phyloP scores from a whole-genome alignment of 2,113 vertebrate species.

The Sinocyclocheilus grahami region DNA sequence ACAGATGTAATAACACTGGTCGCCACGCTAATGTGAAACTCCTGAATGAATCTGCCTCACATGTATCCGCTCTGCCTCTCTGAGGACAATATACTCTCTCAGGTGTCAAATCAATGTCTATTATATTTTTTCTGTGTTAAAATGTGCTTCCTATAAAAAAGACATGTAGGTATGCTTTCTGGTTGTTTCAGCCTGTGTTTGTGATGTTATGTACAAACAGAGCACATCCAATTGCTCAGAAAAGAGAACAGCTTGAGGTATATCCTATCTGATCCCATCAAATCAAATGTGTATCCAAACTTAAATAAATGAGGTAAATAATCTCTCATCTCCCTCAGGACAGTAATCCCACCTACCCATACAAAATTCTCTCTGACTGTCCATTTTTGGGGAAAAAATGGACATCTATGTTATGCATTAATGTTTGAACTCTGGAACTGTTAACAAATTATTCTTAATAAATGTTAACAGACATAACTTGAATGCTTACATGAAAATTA shows the following conservation, averaged over 20 bases:
- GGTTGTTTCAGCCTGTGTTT: background rate
- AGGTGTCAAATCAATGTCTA: slow-evolving; percentile 13
- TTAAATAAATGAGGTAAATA: slow-evolving; percentile 16
- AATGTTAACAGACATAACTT: background rate
- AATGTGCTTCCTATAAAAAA: background rate
- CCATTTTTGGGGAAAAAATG: background rate
- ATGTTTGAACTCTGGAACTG: background rate
- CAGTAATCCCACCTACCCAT: background rate
- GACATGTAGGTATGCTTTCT: background rate
- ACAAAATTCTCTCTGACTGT: background rate
- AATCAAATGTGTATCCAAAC: slow-evolving; percentile 30
- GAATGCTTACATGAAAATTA: no score
- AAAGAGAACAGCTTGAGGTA: slow-evolving; percentile 27
- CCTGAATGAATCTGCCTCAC: slow-evolving; percentile 76
- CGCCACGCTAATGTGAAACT: slow-evolving; percentile 80
- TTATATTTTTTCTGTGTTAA: slow-evolving; percentile 1
- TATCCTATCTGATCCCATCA: slow-evolving; percentile 30
- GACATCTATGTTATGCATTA: background rate
- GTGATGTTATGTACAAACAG: slow-evolving; percentile 4
- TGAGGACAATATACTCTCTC: slow-evolving; percentile 22
- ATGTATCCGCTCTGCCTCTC: slow-evolving; percentile 30
- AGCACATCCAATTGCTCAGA: slow-evolving; percentile 4
- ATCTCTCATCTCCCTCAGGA: background rate
- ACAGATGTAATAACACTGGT: slow-evolving; percentile 87
- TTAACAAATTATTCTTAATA: background rate